A percentile compares a stretch with the other conserved stretches of the same genome.
These are phyloP conservation scores for Vanacampus margaritifer DNA, from an alignment of 2,113 vertebrate genomes.

Conservation along the genomic window DNA sequence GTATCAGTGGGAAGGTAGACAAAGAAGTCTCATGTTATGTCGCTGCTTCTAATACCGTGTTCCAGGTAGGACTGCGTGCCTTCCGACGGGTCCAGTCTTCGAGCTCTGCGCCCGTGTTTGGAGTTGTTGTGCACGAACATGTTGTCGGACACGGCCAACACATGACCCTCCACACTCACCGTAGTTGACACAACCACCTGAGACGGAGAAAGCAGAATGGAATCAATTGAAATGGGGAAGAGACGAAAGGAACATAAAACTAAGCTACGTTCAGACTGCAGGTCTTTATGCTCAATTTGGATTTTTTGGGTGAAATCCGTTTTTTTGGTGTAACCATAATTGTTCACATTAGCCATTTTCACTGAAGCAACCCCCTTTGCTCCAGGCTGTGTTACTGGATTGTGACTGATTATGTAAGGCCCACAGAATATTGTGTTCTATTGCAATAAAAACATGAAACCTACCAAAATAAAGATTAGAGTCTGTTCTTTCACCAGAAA, in stretches of 20 bases:
- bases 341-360: too few species aligned
- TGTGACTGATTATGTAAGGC: too few species aligned
- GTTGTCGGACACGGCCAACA: conserved; percentile 93
- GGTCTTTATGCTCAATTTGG: too few species aligned
- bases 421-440: too few species aligned
- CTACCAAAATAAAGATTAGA: too few species aligned
- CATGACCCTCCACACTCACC: conserved; percentile 80
- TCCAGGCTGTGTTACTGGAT: too few species aligned
- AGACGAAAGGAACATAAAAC: not conserved
- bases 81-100: conserved; percentile 67
- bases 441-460: too few species aligned
- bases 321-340: too few species aligned
- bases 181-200: conserved; percentile 73
- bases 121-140: conserved; percentile 99
- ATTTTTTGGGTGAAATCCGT: too few species aligned
- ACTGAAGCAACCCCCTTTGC: too few species aligned
- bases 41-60: conserved; percentile 53
- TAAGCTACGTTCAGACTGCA: too few species aligned
- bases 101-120: conserved; percentile 72
- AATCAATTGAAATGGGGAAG: not conserved
- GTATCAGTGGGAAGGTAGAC: conserved; percentile 17
- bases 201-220: not conserved
- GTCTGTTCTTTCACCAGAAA: too few species aligned
- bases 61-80: conserved; percentile 66
- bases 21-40: conserved; percentile 25